These are phyloP conservation scores for Pseudomyrmex sp. DNA, from an alignment of 1,140 invertebrate species.

Conservation along the genomic window DNA sequence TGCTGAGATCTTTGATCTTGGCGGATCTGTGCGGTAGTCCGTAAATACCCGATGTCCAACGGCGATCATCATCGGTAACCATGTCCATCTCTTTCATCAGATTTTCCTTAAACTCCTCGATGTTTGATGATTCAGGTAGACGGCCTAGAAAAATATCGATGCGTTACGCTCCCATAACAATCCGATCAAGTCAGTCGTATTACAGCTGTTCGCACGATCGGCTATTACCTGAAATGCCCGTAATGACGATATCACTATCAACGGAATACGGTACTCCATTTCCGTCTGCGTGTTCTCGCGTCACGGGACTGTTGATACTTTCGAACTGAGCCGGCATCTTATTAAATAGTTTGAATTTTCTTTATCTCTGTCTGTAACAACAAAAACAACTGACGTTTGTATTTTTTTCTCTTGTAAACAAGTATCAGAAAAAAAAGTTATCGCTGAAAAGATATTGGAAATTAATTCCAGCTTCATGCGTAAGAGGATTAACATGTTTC, in stretches of 20 bases:
- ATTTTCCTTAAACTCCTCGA: slow-evolving; percentile 95
- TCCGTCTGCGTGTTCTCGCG: slow-evolving; percentile 73
- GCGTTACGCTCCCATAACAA: slow-evolving; percentile 7
- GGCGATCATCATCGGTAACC: slow-evolving; percentile 93
- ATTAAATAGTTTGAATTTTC: slow-evolving; percentile 22
- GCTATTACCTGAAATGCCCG: slow-evolving; percentile 91
- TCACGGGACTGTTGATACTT: slow-evolving; percentile 78
- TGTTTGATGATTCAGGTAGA: slow-evolving; percentile 94
- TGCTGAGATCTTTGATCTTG: slow-evolving; percentile 94
- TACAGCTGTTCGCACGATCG: not conserved
- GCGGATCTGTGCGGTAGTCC: slow-evolving; percentile 94
- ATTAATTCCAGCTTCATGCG: too few species aligned
- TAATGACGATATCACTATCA: slow-evolving; percentile 93
- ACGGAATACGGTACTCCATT: slow-evolving; percentile 76
- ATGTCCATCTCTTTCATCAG: slow-evolving; percentile 95
- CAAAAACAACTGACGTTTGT: not conserved
- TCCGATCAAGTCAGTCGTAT: not conserved
- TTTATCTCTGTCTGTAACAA: slow-evolving; percentile 38
- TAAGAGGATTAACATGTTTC: too few species aligned
- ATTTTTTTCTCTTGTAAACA: not conserved
- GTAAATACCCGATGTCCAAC: slow-evolving; percentile 92
- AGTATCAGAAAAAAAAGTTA: not conserved
- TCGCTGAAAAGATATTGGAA: too few species aligned
- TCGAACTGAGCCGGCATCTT: slow-evolving; percentile 88
- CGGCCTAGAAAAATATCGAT: slow-evolving; percentile 85